Evolutionary conservation across 2,113 vertebrate species (phyloP), one percentile per base, ranked within the genome.

Genomic region (Phasianus colchicus): DNA sequence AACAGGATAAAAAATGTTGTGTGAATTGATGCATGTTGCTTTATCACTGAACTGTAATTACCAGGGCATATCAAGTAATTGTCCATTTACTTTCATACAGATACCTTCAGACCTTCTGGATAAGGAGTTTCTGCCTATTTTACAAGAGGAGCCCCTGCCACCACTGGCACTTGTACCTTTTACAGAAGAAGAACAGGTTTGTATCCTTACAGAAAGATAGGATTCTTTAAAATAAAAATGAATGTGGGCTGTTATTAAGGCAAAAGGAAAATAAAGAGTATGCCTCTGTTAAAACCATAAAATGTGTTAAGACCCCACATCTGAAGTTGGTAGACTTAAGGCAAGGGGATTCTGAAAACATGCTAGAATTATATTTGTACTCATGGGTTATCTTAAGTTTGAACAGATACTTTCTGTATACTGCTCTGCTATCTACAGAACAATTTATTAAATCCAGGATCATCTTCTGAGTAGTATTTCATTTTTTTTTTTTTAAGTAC

Each of bases 181-280:
- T 98, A 99, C 99, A 98, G 99, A 99, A 97, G 99, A 99, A 96
- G 99, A 99, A 97, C 99, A 99, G 99, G 99, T 99, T 86, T 93
- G 94, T 97, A 42, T 72, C 12, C 20, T 25, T 43, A 36, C 11
- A 42, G 21, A 32, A 38, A 19, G 25, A 40, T 17, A 30, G 15
- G 32, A 19, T 18, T 21, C 54, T 45, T 27, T 7, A 22, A 70
- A 20, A 58, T 20, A 27, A 64, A 14, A 20, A 2, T 2, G 30
- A 11, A 18, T 52, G 55, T 38, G 70, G 6, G 7, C 64, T 83
- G 15, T 22, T 19, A 10, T 10, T 71, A 36, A 5, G 32, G 7
- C 66, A 43, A 91, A 70, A 17, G 16, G 13, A 32, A 65, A 74
- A 45, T 40, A 7, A 67, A 47, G 25, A 54, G 2, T 75, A 20